Base-by-base conservation (phyloP, 1,140 invertebrate genomes). In the Anoplophora glabripennis region DNA sequence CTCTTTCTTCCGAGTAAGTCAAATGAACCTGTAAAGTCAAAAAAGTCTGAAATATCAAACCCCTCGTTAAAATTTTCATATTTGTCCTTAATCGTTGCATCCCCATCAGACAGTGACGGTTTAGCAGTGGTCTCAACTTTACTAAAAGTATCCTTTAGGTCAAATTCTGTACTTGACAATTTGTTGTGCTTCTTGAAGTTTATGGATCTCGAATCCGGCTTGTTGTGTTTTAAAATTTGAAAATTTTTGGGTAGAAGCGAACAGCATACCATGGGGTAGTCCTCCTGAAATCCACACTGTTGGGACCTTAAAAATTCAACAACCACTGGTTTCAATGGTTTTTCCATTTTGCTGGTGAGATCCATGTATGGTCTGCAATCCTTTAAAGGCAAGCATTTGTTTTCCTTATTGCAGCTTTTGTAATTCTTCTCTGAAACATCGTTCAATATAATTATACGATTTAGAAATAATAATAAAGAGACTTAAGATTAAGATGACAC, bases 191-290 rank as follows among this genome's bases (percentile, higher is more conserved):
- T 17, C 28, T 15, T 21, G 21, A 8, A 33, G 7, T 7, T 7
- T 10, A 18, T 47, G 1, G 28, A 8, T 33, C 28, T 15, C 21
- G 11, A 47, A 18, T 33, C 18, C 10, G 15, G n/a, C 34, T 33
- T 14, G 2, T 11, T 9, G 52, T 45, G 15, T 15, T 18, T 18
- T 7, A 53, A 45, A 40, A 40, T 35, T 33, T 47, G n/a, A 5
- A 34, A 34, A n/a, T 17, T 56, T 40, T 56, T 38, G 12, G n/a
- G 21, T 46, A 37, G 15, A 40, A 10, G n/a, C 1, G 42, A 41
- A 49, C 62, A 64, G 33, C 62, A 64, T 7, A 64, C 62, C 46
- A 54, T 53, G 1, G 62, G 62, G 21, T 52, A 57, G 37, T 7
- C 18, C 1, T 47, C 54, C 36, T 60, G 48, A 21, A 64, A 61